These are phyloP conservation scores for Rhagophthalmus giganteus DNA, from an alignment of 2,888 invertebrate species.

Conservation along the genomic window DNA sequence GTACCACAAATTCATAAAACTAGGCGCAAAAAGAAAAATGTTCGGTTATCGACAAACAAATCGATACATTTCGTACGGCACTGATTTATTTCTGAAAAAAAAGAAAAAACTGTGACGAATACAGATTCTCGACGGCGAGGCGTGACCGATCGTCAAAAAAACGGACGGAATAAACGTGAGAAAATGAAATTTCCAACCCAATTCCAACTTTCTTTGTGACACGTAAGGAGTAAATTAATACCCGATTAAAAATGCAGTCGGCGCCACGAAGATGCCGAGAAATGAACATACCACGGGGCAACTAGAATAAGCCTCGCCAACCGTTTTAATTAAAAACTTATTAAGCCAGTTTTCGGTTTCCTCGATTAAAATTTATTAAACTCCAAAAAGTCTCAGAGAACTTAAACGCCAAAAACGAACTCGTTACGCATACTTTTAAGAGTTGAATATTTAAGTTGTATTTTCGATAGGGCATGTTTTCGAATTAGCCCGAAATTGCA, in stretches of 20 bases:
- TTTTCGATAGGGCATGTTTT: too few species aligned
- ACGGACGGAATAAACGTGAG: slow-evolving; percentile 13
- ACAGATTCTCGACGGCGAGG: too few species aligned
- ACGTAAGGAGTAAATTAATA: slow-evolving; percentile 35
- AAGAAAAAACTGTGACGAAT: too few species aligned
- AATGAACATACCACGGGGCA: slow-evolving; percentile 34
- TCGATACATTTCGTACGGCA: too few species aligned
- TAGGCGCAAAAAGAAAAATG: too few species aligned
- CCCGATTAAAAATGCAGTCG: slow-evolving; percentile 35
- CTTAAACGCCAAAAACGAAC: slow-evolving; percentile 33
- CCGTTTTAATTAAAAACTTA: slow-evolving; percentile 43
- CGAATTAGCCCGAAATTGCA: too few species aligned
- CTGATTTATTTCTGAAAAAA: too few species aligned
- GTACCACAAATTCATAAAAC: too few species aligned
- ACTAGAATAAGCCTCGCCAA: slow-evolving; percentile 31
- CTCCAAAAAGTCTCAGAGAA: slow-evolving; percentile 31
- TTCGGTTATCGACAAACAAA: too few species aligned
- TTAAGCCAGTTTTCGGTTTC: slow-evolving; percentile 41
- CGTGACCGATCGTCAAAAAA: slow-evolving; percentile 14
- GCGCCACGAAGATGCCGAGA: slow-evolving; percentile 26
- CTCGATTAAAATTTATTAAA: slow-evolving; percentile 41
- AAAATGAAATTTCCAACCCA: slow-evolving; percentile 13
- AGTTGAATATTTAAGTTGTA: too few species aligned
- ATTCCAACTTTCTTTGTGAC: slow-evolving; percentile 14
- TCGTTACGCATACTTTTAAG: slow-evolving; percentile 33